Evolutionary conservation across 2,113 vertebrate genomes (phyloP).

Genomic region (Trichechus manatus): DNA sequence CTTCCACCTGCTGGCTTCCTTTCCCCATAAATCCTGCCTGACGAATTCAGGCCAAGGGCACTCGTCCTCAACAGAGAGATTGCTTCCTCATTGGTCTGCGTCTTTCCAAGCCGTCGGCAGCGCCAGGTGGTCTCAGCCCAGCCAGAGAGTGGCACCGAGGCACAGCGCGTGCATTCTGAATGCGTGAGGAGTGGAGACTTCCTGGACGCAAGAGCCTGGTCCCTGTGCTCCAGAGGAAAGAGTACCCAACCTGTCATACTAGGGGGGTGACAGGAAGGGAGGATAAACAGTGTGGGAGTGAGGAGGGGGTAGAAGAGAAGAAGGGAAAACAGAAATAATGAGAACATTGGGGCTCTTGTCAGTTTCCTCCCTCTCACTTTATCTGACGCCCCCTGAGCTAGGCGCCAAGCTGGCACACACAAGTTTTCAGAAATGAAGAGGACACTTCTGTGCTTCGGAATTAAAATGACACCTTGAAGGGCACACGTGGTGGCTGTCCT

Average conservation of each 20-base stretch:
- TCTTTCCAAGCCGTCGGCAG: not conserved
- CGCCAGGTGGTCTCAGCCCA: slow-evolving; percentile 46
- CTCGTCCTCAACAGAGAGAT: slow-evolving; percentile 49
- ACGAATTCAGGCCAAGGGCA: slow-evolving; percentile 56
- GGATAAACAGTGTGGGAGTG: fast-evolving
- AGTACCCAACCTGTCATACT: not conserved
- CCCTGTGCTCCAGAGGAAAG: not conserved
- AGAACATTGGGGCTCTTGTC: not conserved
- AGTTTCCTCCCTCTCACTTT: not conserved
- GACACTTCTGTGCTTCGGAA: not conserved
- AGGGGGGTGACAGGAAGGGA: not conserved
- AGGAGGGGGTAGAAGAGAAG: not conserved
- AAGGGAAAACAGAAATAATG: not conserved
- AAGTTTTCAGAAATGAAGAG: not conserved
- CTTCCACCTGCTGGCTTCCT: slow-evolving; percentile 19
- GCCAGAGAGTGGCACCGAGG: not conserved
- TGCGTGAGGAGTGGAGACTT: not conserved
- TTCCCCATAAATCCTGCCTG: slow-evolving; percentile 61
- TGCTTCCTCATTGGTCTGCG: not conserved
- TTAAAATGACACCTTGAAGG: not conserved
- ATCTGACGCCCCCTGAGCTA: not conserved
- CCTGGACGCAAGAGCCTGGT: too few relatives aligned
- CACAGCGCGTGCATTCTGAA: not conserved
- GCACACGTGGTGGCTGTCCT: not conserved
- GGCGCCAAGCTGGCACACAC: not conserved